phyloP scores from a whole-genome alignment of 2,113 vertebrate species.

The Recurvirostra avosetta region DNA sequence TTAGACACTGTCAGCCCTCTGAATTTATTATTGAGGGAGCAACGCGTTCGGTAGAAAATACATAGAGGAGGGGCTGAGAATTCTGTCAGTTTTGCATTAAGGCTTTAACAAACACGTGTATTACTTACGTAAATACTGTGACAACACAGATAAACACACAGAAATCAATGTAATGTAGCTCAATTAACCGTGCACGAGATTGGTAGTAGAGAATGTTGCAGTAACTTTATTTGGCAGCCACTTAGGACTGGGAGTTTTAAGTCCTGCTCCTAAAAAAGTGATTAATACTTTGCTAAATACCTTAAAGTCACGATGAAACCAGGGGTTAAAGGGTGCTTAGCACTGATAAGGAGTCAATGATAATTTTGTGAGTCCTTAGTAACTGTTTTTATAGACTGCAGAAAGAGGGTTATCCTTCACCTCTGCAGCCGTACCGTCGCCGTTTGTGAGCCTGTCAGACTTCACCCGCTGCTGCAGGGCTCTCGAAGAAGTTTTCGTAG shows the following conservation, averaged over 20 bases:
- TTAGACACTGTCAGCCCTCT: constrained; percentile 76
- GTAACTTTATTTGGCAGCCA: neutral
- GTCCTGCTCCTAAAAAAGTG: neutral
- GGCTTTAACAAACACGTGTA: neutral
- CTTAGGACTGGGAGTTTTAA: neutral
- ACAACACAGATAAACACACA: constrained; percentile 40
- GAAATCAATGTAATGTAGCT: constrained; percentile 17
- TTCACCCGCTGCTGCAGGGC: fast-evolving
- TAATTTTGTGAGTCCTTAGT: neutral
- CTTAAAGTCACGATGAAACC: neutral
- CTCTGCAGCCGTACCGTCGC: fast-evolving
- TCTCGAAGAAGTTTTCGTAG: neutral
- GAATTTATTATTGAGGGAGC: constrained; percentile 79
- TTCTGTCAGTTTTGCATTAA: constrained; percentile 27
- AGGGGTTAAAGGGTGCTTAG: neutral
- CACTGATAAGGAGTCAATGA: neutral
- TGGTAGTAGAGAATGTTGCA: neutral
- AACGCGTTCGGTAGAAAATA: constrained; percentile 37
- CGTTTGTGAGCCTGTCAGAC: neutral
- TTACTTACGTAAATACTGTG: constrained; percentile 53
- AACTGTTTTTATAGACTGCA: neutral
- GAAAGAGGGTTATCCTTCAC: neutral
- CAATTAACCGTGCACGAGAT: constrained; percentile 3
- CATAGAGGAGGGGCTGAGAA: constrained; percentile 27
- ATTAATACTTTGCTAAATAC: constrained; percentile 15